Conservation (phyloP, 2,888 invertebrate species). For the Griposia aprilina region DNA sequence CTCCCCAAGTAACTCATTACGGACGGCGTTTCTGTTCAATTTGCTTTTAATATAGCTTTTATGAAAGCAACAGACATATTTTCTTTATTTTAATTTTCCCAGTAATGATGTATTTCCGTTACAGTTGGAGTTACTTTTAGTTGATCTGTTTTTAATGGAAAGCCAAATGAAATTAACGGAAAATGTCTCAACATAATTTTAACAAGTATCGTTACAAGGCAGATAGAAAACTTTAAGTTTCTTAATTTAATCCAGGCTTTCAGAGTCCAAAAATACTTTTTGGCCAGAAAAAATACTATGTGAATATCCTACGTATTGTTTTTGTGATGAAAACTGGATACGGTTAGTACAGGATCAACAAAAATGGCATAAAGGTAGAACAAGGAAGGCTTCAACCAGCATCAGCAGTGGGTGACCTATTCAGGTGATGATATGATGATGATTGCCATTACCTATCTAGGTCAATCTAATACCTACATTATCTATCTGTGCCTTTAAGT, state of each 20-base stretch:
- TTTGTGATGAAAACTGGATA: neutral
- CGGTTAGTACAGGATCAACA: neutral
- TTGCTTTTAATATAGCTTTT: constrained; percentile 55
- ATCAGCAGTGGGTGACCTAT: neutral
- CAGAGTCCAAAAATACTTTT: neutral
- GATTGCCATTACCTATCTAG: neutral
- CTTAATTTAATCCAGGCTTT: neutral
- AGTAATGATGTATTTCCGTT: constrained; percentile 19
- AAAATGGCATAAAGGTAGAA: neutral
- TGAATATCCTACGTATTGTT: too few species aligned
- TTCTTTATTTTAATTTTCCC: constrained; percentile 22
- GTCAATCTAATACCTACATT: neutral
- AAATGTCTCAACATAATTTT: constrained; percentile 14
- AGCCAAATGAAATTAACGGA: constrained; percentile 25
- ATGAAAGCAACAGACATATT: constrained; percentile 36
- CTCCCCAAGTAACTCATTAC: constrained; percentile 52
- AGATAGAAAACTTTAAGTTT: neutral
- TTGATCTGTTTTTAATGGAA: constrained; percentile 29
- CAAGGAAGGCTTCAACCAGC: neutral
- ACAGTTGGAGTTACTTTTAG: constrained; percentile 27
- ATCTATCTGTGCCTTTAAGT: neutral
- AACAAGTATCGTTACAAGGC: neutral
- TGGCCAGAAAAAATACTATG: neutral
- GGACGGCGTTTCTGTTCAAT: constrained; percentile 50
- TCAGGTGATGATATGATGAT: neutral